These are phyloP conservation scores for Platycheirus rosarum DNA, from an alignment of 2,888 invertebrate genomes.

Conservation along the genomic window DNA sequence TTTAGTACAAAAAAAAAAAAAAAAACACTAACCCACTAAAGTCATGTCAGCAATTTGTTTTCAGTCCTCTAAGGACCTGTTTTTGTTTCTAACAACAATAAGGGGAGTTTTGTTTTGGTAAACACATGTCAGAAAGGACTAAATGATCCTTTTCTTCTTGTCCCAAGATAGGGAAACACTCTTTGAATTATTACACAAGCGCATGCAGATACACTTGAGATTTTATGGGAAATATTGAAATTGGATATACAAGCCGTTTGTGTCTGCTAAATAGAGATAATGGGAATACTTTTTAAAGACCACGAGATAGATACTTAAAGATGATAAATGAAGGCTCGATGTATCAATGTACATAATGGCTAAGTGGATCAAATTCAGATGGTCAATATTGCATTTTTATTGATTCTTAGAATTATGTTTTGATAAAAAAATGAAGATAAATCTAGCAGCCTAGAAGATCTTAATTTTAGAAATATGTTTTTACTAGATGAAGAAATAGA, in stretches of 20 bases:
- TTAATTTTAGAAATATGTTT: too few species aligned
- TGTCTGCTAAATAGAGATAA: constrained; percentile 34
- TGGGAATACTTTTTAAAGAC: constrained; percentile 14
- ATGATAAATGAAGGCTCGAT: constrained; percentile 17
- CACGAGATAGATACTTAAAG: constrained; percentile 26
- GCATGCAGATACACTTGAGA: constrained; percentile 27
- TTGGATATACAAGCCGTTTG: constrained; percentile 42
- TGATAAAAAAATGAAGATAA: constrained; percentile 2
- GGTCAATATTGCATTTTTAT: constrained; percentile 53
- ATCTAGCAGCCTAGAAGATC: too few species aligned
- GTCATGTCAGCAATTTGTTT: constrained; percentile 54
- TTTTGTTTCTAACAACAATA: constrained; percentile 22
- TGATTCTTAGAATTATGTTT: constrained; percentile 50
- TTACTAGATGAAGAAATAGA: too few species aligned
- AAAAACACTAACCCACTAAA: constrained; percentile 32
- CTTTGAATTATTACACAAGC: constrained; percentile 48
- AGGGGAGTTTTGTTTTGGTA: constrained; percentile 73
- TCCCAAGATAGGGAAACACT: background rate
- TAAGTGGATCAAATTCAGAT: constrained; percentile 58
- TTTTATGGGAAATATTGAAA: constrained; percentile 44
- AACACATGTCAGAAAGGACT: constrained; percentile 65
- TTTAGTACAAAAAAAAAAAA: background rate
- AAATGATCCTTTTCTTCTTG: constrained; percentile 37
- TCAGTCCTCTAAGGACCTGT: constrained; percentile 39
- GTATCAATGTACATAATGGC: constrained; percentile 25